Conservation (phyloP, 2,797 vertebrate genomes). For the Acridotheres tristis region DNA sequence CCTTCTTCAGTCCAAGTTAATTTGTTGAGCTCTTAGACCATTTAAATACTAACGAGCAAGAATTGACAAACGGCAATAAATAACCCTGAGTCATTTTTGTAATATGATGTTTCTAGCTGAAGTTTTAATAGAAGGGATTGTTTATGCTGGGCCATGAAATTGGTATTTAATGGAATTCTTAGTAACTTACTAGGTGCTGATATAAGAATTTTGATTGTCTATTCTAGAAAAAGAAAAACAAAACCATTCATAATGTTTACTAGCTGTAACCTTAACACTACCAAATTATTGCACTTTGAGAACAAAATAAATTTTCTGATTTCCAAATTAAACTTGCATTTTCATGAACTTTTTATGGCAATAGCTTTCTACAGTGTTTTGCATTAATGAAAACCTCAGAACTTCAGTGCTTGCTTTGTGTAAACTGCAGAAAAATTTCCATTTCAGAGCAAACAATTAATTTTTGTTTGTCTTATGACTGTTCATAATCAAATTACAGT, state of each 20-base stretch:
- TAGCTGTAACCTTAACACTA: neutral
- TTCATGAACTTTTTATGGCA: neutral
- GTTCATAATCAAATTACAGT: neutral
- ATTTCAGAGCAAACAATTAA: neutral
- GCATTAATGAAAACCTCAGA: neutral
- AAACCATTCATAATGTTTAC: neutral
- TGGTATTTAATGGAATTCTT: neutral
- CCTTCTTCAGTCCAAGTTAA: neutral
- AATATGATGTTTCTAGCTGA: neutral
- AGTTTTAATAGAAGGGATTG: neutral
- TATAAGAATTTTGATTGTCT: neutral
- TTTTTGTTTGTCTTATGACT: neutral
- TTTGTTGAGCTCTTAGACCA: neutral
- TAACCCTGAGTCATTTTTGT: neutral
- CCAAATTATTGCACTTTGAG: neutral
- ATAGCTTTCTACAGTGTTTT: neutral
- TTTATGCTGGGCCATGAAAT: neutral
- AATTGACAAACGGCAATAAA: neutral
- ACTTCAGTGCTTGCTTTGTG: neutral
- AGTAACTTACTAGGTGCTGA: neutral
- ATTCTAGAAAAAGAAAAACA: neutral
- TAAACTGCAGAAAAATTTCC: neutral
- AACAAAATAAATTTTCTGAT: neutral
- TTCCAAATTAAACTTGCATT: neutral
- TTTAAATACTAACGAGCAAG: neutral